Evolutionary conservation across 2,888 invertebrate genomes (phyloP).

Genomic region (Stratiomys singularior): DNA sequence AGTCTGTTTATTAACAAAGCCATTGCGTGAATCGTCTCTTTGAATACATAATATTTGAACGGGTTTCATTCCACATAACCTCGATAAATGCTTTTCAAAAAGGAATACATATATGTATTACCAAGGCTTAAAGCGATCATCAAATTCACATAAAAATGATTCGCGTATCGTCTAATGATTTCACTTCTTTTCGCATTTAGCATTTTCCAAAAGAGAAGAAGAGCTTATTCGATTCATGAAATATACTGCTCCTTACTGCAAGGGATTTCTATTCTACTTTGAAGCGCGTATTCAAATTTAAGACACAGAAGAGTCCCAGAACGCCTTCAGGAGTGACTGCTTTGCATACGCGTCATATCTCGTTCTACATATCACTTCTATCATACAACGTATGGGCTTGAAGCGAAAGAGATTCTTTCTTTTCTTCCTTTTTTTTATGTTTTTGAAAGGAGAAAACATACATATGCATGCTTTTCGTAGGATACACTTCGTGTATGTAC

Average conservation of each 20-base stretch:
- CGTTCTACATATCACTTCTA: not conserved
- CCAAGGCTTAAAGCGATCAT: no score
- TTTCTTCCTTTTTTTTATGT: no score
- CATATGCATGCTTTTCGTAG: not conserved
- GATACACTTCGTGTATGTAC: not conserved
- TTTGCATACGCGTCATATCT: slow-evolving; percentile 4
- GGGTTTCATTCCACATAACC: no score
- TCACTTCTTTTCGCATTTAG: not conserved
- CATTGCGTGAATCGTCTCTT: no score
- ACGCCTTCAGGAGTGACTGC: not conserved
- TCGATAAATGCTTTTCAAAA: no score
- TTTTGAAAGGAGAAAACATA: not conserved
- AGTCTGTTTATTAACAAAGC: no score
- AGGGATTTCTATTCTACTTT: not conserved
- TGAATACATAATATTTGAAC: no score
- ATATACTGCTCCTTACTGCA: not conserved
- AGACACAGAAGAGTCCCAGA: not conserved
- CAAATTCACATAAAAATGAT: not conserved
- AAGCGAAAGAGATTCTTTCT: not conserved
- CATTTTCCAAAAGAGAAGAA: not conserved
- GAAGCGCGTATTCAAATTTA: not conserved
- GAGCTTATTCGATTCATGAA: not conserved
- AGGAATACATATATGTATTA: no score
- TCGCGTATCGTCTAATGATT: not conserved
- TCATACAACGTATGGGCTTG: not conserved